Evolutionary conservation across 2,797 vertebrate genomes (phyloP).

Genomic region (Mallotus villosus): DNA sequence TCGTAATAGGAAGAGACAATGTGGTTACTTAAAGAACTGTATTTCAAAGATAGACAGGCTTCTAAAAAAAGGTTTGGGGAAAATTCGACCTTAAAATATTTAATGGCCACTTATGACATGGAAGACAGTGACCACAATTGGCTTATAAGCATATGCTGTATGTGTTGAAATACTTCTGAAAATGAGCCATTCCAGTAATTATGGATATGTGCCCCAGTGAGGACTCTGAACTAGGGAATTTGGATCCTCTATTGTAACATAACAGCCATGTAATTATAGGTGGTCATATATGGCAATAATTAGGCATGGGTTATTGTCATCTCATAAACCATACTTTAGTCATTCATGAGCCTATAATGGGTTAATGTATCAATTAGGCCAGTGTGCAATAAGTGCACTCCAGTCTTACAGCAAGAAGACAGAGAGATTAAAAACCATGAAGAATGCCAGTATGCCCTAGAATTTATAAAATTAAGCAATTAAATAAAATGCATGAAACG

Average conservation of each 20-base stretch:
- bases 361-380: slow-evolving; percentile 38
- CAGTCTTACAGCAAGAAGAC: background rate
- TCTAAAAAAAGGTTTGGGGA: background rate
- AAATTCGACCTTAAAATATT: slow-evolving; percentile 4
- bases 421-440: background rate
- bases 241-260: slow-evolving; percentile 8
- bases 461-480: background rate
- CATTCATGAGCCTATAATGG: slow-evolving; percentile 29
- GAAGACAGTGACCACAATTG: background rate
- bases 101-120: slow-evolving; percentile 5
- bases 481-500: background rate
- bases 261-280: slow-evolving; percentile 39
- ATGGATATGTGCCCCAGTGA: slow-evolving; percentile 25
- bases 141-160: slow-evolving; percentile 9
- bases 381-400: slow-evolving; percentile 12
- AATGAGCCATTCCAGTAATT: slow-evolving; percentile 52
- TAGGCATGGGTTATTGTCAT: slow-evolving; percentile 33
- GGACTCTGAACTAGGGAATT: slow-evolving; percentile 20
- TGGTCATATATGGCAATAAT: slow-evolving; percentile 39
- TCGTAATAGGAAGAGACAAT: background rate
- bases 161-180: slow-evolving; percentile 26
- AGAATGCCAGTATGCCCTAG: background rate
- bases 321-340: slow-evolving; percentile 39
- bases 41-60: too few relatives aligned
- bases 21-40: too few relatives aligned